Conservation (phyloP, 2,888 invertebrate genomes). For the Agrilus mali region DNA sequence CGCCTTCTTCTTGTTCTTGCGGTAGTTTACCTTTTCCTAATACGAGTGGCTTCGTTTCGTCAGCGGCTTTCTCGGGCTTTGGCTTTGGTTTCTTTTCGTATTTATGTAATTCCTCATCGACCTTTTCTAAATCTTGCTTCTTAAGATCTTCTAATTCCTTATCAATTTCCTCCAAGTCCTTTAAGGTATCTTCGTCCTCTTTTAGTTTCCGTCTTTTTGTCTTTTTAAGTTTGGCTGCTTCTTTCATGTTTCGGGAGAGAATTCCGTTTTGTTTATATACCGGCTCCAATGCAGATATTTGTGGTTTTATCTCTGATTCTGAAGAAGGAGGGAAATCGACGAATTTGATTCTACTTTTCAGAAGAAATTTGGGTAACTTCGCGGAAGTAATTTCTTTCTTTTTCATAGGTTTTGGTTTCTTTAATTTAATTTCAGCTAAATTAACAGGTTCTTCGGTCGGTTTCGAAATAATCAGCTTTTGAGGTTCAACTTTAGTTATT, state of each 20-base stretch:
- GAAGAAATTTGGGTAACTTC: conserved; percentile 49
- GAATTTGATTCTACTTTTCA: conserved; percentile 58
- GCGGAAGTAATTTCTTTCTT: conserved; percentile 25
- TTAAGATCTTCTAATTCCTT: conserved; percentile 32
- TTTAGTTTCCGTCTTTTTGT: conserved; percentile 28
- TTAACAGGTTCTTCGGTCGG: conserved; percentile 39
- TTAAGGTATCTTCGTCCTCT: conserved; percentile 27
- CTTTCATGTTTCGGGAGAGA: conserved; percentile 36
- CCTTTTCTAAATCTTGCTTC: conserved; percentile 28
- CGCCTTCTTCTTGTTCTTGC: conserved; percentile 21
- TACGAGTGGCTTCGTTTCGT: conserved; percentile 20
- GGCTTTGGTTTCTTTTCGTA: conserved; percentile 15
- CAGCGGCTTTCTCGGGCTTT: conserved; percentile 17
- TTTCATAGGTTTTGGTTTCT: conserved; percentile 24
- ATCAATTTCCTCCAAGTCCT: conserved; percentile 33
- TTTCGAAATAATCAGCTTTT: conserved; percentile 46
- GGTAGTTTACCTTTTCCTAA: conserved; percentile 31
- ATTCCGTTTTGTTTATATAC: conserved; percentile 30
- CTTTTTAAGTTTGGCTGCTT: conserved; percentile 30
- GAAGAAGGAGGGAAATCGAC: conserved; percentile 32
- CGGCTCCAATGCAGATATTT: conserved; percentile 28
- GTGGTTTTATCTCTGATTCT: conserved; percentile 25
- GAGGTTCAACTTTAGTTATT: conserved; percentile 44
- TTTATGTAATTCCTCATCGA: conserved; percentile 26
- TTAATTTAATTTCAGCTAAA: conserved; percentile 55